Conservation (phyloP, 64 coral and sea anemone genomes). For the Montipora foliosa region DNA sequence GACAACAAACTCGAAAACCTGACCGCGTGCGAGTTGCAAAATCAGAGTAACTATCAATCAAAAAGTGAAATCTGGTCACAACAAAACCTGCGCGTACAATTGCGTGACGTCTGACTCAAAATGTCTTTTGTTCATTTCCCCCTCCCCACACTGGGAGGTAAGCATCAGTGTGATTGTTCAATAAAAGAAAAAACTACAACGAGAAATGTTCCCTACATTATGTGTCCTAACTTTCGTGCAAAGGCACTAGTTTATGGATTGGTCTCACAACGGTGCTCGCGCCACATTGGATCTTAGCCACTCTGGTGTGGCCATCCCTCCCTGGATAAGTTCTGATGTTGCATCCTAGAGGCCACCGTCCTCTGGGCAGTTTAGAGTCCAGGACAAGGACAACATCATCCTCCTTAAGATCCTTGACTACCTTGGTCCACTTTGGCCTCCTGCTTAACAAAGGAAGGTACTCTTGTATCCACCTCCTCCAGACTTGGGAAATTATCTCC, state of each 20-base stretch:
- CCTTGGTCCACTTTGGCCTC: constrained; percentile 8
- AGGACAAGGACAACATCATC: constrained; percentile 34
- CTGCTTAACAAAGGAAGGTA: constrained; percentile 10
- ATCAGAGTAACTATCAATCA: constrained; percentile 5
- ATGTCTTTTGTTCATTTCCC: neutral
- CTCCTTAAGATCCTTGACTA: constrained; percentile 17
- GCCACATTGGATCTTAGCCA: too few species aligned
- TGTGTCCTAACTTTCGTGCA: neutral
- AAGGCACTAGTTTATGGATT: constrained; percentile 31
- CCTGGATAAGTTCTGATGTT: neutral
- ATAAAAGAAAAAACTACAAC: too few species aligned
- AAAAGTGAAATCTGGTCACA: too few species aligned
- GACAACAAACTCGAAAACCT: neutral
- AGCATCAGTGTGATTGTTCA: too few species aligned
- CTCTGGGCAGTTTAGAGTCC: neutral
- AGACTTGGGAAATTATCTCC: constrained; percentile 16
- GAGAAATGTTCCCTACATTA: too few species aligned
- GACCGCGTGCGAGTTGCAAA: neutral
- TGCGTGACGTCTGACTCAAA: neutral
- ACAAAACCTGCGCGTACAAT: too few species aligned
- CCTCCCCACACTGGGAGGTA: neutral
- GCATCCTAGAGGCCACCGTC: constrained; percentile 39
- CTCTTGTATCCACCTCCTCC: constrained; percentile 35
- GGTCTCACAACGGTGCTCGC: constrained; percentile 6
- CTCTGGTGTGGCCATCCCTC: constrained; percentile 15